phyloP scores from a whole-genome alignment of 2,113 vertebrate genomes.

The Grallaria varia region DNA sequence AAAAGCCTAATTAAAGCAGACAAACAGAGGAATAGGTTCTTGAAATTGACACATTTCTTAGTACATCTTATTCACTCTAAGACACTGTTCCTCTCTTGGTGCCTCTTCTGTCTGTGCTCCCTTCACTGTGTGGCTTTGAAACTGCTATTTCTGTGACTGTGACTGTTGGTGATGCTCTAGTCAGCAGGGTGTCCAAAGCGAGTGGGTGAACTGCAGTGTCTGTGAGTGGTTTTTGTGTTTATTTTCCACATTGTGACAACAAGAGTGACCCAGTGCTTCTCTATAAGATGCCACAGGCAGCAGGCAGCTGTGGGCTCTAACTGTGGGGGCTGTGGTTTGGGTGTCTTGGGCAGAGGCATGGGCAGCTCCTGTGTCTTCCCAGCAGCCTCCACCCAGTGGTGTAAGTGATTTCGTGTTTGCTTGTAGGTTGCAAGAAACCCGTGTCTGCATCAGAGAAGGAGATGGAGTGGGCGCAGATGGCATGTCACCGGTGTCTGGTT shows the following conservation, averaged over 20 bases:
- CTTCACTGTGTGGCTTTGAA: background rate
- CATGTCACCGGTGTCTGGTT: constrained; percentile 94
- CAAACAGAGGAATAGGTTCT: background rate
- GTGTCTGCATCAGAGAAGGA: constrained; percentile 92
- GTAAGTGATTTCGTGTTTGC: background rate
- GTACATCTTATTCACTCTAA: background rate
- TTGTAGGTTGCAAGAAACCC: constrained; percentile 88
- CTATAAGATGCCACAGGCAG: accelerated
- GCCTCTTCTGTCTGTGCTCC: background rate
- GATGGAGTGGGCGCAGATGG: constrained; percentile 99
- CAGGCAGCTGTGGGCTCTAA: background rate
- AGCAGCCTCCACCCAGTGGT: background rate
- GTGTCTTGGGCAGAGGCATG: background rate
- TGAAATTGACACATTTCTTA: background rate
- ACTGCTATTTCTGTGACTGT: background rate
- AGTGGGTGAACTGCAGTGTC: background rate
- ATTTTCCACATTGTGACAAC: background rate
- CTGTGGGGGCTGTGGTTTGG: background rate
- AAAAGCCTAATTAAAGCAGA: background rate
- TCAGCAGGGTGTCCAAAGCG: background rate
- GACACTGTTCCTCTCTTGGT: background rate
- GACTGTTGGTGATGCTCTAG: background rate
- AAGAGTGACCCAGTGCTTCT: background rate
- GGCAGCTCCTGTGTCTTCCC: background rate
- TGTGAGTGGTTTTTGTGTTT: background rate